Evolutionary conservation across 2,113 vertebrate genomes (phyloP).

Genomic region (Varanus komodoensis): DNA sequence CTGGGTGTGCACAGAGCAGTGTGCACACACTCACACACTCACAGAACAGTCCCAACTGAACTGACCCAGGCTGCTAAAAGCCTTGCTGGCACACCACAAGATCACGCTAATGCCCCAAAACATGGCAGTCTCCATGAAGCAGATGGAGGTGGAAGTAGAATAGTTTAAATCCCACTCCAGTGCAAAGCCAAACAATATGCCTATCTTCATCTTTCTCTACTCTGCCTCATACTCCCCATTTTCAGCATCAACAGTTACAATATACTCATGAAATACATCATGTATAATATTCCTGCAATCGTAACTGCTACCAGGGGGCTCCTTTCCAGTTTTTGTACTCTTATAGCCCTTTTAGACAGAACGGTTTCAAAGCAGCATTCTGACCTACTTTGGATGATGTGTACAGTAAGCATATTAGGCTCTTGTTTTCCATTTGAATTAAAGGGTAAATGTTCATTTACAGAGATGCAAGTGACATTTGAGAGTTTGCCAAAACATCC

Average conservation of each 20-base stretch:
- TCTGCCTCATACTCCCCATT: neutral
- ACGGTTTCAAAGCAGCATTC: neutral
- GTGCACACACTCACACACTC: too few species aligned
- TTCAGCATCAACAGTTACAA: neutral
- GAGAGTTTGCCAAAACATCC: neutral
- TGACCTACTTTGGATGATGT: neutral
- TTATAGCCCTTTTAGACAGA: neutral
- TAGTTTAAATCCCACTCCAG: neutral
- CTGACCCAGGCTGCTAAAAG: neutral
- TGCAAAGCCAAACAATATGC: neutral
- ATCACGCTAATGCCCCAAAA: too few species aligned
- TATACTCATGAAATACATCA: neutral
- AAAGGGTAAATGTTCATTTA: neutral
- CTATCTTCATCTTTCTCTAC: neutral
- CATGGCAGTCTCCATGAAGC: too few species aligned
- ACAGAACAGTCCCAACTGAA: too few species aligned
- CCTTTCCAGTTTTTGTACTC: too few species aligned
- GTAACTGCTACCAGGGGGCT: neutral
- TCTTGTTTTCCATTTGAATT: constrained; percentile 3
- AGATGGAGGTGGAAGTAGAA: neutral
- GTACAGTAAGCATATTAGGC: neutral
- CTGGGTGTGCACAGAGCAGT: neutral
- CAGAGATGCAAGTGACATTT: neutral
- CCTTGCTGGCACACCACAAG: neutral
- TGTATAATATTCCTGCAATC: neutral